phyloP scores from a whole-genome alignment of 2,888 invertebrate genomes.

The Ceramica pisi region DNA sequence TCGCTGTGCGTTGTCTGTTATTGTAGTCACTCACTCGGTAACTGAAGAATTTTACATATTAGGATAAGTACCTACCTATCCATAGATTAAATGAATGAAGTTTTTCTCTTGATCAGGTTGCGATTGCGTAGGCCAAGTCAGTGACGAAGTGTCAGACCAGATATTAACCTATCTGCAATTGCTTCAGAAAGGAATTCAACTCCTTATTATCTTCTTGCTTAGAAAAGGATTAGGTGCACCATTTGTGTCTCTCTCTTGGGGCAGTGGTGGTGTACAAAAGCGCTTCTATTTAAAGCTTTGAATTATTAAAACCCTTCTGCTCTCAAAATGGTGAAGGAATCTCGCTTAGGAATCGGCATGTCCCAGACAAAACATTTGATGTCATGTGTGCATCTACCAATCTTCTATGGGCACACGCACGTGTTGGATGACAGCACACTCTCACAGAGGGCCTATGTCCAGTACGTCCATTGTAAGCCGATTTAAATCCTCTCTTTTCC shows the following conservation, averaged over 20 bases:
- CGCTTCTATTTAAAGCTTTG: no score
- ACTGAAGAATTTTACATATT: no score
- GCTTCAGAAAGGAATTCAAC: background rate
- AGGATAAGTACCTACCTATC: no score
- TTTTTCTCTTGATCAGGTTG: background rate
- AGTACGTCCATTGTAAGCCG: background rate
- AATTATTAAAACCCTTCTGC: background rate
- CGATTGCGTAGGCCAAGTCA: slow-evolving; percentile 7
- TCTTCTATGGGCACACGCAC: background rate
- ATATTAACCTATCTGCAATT: background rate
- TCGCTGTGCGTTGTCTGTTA: no score
- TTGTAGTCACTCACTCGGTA: no score
- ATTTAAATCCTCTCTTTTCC: background rate
- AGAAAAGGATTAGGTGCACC: background rate
- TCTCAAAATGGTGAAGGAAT: background rate
- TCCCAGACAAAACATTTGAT: background rate
- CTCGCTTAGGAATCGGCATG: background rate
- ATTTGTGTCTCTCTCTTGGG: background rate
- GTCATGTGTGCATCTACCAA: background rate
- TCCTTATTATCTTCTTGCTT: background rate
- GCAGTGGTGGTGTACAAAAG: background rate
- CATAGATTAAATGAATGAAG: background rate
- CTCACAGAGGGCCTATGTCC: background rate
- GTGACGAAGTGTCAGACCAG: background rate
- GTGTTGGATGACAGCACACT: background rate